phyloP scores from a whole-genome alignment of 2,888 invertebrate genomes.

The Drosophila paramelanica region DNA sequence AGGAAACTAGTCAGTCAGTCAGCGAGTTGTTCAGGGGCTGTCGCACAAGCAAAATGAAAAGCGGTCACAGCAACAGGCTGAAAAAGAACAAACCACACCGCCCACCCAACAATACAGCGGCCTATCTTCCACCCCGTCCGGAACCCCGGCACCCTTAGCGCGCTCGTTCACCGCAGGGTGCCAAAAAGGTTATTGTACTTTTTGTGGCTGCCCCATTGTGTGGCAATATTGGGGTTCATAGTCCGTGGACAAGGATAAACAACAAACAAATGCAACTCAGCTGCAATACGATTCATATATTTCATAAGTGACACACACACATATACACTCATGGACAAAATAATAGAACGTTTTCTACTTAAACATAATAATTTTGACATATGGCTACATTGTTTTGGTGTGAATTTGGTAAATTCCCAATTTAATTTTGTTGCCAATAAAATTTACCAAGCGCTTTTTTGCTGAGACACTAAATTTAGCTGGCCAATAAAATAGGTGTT shows the following conservation, averaged over 20 bases:
- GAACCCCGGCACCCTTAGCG: not conserved
- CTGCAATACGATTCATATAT: constrained; percentile 47
- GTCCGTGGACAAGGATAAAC: constrained; percentile 49
- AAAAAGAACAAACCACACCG: not conserved
- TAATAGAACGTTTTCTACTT: no score
- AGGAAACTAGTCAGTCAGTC: constrained; percentile 39
- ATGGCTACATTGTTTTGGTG: no score
- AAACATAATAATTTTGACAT: no score
- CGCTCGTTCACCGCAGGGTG: constrained; percentile 3
- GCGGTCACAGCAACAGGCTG: constrained; percentile 58
- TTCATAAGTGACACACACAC: constrained; percentile 30
- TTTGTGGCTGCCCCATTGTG: constrained; percentile 34
- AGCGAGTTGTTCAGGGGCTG: constrained; percentile 14
- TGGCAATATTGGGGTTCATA: constrained; percentile 28
- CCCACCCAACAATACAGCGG: not conserved
- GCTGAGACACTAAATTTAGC: no score
- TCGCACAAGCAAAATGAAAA: constrained; percentile 19
- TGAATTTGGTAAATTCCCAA: no score
- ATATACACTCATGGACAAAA: not conserved
- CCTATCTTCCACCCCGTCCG: no score
- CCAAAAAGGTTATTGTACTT: constrained; percentile 58
- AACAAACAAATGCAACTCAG: constrained; percentile 36
- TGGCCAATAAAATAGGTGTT: no score
- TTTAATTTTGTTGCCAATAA: no score
- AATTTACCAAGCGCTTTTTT: no score